Conservation (phyloP, 2,113 vertebrate genomes). For the Dasyprocta punctata region DNA sequence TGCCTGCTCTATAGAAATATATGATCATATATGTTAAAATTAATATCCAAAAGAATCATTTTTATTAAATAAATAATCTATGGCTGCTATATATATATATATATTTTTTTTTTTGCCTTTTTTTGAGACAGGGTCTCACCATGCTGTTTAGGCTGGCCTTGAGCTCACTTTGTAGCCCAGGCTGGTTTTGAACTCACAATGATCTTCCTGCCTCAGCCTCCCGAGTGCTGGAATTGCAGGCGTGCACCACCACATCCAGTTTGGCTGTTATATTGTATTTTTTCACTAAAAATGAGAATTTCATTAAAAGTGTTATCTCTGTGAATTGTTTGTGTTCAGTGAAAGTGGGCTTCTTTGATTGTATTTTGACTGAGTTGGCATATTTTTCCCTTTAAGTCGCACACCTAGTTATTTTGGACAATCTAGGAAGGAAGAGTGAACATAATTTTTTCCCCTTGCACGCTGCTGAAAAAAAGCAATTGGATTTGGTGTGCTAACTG, state of each 20-base stretch:
- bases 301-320: slow-evolving; percentile 12
- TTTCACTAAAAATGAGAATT: slow-evolving; percentile 53
- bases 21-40: slow-evolving; percentile 3
- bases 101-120: too few species aligned
- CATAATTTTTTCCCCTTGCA: background rate
- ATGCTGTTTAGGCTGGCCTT: too few species aligned
- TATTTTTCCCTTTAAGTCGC: background rate
- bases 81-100: background rate
- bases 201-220: too few species aligned
- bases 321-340: slow-evolving; percentile 26
- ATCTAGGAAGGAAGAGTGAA: background rate
- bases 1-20: background rate
- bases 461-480: slow-evolving; percentile 2
- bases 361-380: slow-evolving; percentile 43
- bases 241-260: too few species aligned
- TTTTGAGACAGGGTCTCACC: too few species aligned
- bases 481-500: background rate
- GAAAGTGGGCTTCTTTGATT: background rate
- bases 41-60: background rate
- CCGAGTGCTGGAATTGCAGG: too few species aligned
- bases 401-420: slow-evolving; percentile 25
- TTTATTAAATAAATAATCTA: slow-evolving; percentile 37
- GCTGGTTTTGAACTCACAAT: too few species aligned
- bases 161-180: too few species aligned
- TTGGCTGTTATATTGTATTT: slow-evolving; percentile 15